Conservation (phyloP, 1,140 invertebrate species). For the Aphidius ervi region DNA sequence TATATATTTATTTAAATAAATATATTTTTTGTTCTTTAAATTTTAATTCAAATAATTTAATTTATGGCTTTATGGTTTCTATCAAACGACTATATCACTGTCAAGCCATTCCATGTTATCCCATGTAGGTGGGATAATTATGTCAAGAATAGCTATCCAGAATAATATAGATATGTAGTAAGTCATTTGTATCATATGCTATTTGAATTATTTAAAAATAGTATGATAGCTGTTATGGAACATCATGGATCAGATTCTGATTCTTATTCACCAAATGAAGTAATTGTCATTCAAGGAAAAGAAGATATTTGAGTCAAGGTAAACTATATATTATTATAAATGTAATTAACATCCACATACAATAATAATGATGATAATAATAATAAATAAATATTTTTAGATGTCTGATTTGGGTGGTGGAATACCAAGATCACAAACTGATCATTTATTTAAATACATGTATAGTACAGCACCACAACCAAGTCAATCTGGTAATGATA, state of each 20-base stretch:
- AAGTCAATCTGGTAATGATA: slow-evolving; percentile 74
- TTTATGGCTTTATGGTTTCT: too few species aligned
- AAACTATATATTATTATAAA: slow-evolving; percentile 24
- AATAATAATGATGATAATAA: too few species aligned
- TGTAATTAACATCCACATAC: neutral
- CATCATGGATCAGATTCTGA: slow-evolving; percentile 65
- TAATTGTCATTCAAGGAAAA: slow-evolving; percentile 80
- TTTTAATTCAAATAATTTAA: too few species aligned
- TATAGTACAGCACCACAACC: slow-evolving; percentile 95
- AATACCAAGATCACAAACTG: slow-evolving; percentile 79
- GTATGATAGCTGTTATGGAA: slow-evolving; percentile 95
- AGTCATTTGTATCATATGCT: slow-evolving; percentile 98
- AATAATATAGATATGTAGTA: slow-evolving; percentile 94
- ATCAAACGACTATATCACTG: too few species aligned
- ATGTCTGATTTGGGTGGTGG: slow-evolving; percentile 93
- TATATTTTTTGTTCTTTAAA: too few species aligned
- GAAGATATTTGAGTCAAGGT: slow-evolving; percentile 98
- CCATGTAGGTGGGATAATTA: too few species aligned
- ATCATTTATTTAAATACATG: slow-evolving; percentile 97
- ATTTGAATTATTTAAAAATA: slow-evolving; percentile 98
- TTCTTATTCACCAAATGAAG: slow-evolving; percentile 77
- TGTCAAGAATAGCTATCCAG: too few species aligned
- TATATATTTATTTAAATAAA: too few species aligned
- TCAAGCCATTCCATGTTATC: too few species aligned
- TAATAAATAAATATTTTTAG: too few species aligned